phyloP scores from a whole-genome alignment of 2,797 vertebrate genomes.

The Crotalus adamanteus region DNA sequence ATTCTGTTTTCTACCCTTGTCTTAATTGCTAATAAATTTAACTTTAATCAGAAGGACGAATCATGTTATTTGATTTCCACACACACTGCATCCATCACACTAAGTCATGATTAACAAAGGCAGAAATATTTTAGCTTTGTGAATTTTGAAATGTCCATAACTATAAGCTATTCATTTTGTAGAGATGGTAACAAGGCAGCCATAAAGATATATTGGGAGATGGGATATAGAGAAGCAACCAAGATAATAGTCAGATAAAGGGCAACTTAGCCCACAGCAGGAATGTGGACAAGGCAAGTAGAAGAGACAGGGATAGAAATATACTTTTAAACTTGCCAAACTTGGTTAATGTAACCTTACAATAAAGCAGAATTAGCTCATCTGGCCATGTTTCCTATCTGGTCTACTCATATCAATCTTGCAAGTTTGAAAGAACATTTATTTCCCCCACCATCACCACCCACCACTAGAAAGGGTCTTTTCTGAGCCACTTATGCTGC shows the following conservation, averaged over 20 bases:
- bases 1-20: constrained; percentile 37
- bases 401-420: not conserved
- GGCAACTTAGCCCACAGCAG: not conserved
- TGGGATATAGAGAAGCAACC: not conserved
- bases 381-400: not conserved
- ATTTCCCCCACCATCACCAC: not conserved
- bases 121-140: constrained; percentile 61
- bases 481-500: not conserved
- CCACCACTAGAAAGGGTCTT: not conserved
- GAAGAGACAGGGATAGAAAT: not conserved
- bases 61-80: constrained; percentile 62
- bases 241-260: not conserved
- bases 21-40: constrained; percentile 68
- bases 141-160: constrained; percentile 42
- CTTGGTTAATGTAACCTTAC: not conserved
- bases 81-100: constrained; percentile 49
- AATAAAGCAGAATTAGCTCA: not conserved
- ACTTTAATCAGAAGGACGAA: constrained; percentile 66
- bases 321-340: not conserved
- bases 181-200: constrained; percentile 1
- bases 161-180: constrained; percentile 25
- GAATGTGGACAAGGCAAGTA: not conserved
- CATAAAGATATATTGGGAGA: not conserved
- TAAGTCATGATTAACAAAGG: constrained; percentile 60
- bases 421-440: not conserved